Conservation (phyloP, 64 coral and sea anemone species). For the Stichodactyla helianthus region DNA sequence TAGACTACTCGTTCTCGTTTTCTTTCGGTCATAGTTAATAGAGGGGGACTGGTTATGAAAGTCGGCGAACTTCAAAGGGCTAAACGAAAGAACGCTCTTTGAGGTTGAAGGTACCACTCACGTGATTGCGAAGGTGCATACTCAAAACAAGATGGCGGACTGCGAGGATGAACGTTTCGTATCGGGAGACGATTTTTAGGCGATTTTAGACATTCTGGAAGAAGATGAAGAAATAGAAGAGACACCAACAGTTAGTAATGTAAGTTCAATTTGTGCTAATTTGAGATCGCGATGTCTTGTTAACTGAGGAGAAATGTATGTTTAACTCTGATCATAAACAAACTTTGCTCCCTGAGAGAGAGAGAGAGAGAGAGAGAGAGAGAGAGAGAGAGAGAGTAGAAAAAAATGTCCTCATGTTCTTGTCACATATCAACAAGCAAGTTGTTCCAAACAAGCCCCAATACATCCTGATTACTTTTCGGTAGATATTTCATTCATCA, state of each 20-base stretch:
- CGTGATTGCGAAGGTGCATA: conserved; percentile 29
- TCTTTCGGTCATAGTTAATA: too few relatives aligned
- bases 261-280: not conserved
- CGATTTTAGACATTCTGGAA: conserved; percentile 30
- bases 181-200: conserved; percentile 24
- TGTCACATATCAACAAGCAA: too few relatives aligned
- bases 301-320: not conserved
- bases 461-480: too few relatives aligned
- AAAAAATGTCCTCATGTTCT: too few relatives aligned
- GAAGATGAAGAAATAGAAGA: conserved; percentile 27
- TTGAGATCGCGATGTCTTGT: not conserved
- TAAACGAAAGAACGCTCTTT: conserved; percentile 32
- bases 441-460: too few relatives aligned
- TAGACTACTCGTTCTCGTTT: too few relatives aligned
- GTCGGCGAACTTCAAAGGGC: too few relatives aligned
- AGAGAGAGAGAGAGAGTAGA: too few relatives aligned
- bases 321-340: not conserved
- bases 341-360: not conserved
- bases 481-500: too few relatives aligned
- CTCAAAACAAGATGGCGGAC: not conserved
- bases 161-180: not conserved
- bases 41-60: not conserved
- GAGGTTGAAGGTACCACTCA: conserved; percentile 33
- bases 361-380: too few relatives aligned
- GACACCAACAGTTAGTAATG: not conserved